Evolutionary conservation across 2,888 invertebrate genomes (phyloP).

Genomic region (Ferdinandea cuprea): DNA sequence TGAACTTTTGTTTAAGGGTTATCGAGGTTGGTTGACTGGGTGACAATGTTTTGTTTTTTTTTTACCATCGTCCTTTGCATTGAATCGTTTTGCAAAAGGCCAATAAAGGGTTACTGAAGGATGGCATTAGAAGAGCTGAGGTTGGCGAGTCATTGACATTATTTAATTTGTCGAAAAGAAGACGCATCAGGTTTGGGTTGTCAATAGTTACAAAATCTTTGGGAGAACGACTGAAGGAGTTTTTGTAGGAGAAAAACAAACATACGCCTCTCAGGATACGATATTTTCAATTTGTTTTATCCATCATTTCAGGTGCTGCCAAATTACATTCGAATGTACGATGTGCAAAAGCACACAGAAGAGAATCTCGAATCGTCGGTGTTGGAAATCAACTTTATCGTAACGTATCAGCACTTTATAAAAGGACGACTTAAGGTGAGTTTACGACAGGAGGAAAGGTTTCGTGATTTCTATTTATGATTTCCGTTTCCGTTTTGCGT

Average conservation of each 20-base stretch:
- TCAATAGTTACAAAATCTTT: conserved; percentile 19
- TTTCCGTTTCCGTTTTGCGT: neutral
- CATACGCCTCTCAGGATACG: no score
- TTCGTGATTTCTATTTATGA: neutral
- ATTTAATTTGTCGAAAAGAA: conserved; percentile 28
- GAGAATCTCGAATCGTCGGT: conserved; percentile 81
- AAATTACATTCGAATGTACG: conserved; percentile 79
- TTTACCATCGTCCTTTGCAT: conserved; percentile 7
- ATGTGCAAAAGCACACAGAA: conserved; percentile 80
- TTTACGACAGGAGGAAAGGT: neutral
- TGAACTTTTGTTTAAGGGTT: conserved; percentile 72
- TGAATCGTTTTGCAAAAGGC: conserved; percentile 52
- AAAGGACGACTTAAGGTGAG: conserved; percentile 81
- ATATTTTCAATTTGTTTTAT: no score
- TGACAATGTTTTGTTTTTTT: conserved; percentile 21
- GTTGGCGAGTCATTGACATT: conserved; percentile 37
- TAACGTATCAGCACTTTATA: conserved; percentile 81
- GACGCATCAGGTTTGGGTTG: conserved; percentile 15
- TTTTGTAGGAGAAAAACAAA: no score
- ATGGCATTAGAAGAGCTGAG: conserved; percentile 51
- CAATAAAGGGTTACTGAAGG: conserved; percentile 62
- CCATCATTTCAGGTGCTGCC: conserved; percentile 78
- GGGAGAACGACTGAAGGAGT: no score
- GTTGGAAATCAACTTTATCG: conserved; percentile 81
- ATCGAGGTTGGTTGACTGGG: conserved; percentile 66